Evolutionary conservation across 2,888 invertebrate species (phyloP).

Genomic region (Ganaspis brasiliensis): DNA sequence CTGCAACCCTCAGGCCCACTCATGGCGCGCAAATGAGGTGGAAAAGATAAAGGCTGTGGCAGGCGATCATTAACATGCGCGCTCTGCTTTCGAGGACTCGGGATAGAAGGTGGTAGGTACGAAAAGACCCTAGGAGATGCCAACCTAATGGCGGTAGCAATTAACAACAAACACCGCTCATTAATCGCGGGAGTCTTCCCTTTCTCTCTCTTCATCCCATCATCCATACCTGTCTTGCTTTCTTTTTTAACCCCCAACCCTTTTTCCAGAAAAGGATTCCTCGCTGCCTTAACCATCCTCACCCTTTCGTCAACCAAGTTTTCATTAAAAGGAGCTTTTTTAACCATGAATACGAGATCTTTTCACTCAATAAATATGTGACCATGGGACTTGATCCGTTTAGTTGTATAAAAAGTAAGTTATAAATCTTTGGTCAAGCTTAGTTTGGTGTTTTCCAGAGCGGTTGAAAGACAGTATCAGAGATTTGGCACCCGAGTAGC

Average conservation of each 20-base stretch:
- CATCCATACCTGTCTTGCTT: constrained; percentile 35
- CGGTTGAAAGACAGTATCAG: no score
- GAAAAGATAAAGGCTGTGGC: constrained; percentile 79
- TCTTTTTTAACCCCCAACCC: constrained; percentile 30
- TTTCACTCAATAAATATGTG: constrained; percentile 44
- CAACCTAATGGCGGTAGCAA: constrained; percentile 80
- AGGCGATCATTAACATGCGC: constrained; percentile 80
- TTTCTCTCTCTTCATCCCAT: constrained; percentile 57
- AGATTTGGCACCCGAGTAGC: no score
- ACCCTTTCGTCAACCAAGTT: constrained; percentile 46
- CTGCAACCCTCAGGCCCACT: constrained; percentile 68
- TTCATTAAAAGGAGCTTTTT: constrained; percentile 46
- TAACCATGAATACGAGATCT: constrained; percentile 24
- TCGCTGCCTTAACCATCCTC: constrained; percentile 31
- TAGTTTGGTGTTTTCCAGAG: no score
- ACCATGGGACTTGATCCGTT: constrained; percentile 19
- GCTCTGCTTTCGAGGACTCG: constrained; percentile 72
- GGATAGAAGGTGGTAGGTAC: constrained; percentile 54
- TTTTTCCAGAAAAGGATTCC: constrained; percentile 36
- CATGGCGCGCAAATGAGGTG: constrained; percentile 80
- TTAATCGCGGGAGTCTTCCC: constrained; percentile 76
- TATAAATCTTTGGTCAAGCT: no score
- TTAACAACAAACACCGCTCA: constrained; percentile 81
- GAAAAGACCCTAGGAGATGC: constrained; percentile 71
- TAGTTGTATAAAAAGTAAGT: no score